phyloP scores from a whole-genome alignment of 2,797 vertebrate genomes.

The Eupleurogrammus muticus region DNA sequence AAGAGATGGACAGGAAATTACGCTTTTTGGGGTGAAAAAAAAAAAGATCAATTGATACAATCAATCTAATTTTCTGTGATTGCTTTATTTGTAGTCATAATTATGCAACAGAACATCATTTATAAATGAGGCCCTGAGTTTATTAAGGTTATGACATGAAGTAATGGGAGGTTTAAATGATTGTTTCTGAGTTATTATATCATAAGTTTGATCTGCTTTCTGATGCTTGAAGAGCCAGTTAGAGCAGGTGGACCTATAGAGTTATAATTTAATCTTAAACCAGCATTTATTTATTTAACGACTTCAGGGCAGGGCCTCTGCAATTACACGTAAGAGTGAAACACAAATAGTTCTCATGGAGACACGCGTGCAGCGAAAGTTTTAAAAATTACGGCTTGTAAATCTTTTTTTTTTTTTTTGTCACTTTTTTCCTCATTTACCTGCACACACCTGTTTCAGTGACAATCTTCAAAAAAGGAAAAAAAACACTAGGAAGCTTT shows the following conservation, averaged over 20 bases:
- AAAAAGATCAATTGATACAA: not conserved
- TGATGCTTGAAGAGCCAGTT: not conserved
- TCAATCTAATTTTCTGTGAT: not conserved
- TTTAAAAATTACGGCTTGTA: conserved; percentile 2
- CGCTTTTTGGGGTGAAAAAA: not conserved
- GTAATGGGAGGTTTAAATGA: not conserved
- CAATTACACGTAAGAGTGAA: not conserved
- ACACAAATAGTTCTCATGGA: conserved; percentile 3
- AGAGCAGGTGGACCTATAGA: not conserved
- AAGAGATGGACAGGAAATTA: conserved; percentile 1
- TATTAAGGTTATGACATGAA: too few relatives aligned
- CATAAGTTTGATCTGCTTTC: not conserved
- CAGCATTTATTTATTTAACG: conserved; percentile 19
- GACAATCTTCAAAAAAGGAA: conserved; percentile 26
- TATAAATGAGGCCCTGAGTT: conserved; percentile 38
- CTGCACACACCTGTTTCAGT: not conserved
- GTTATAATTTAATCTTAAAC: conserved; percentile 20
- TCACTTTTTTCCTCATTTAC: not conserved
- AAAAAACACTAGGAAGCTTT: not conserved
- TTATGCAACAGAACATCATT: conserved; percentile 16
- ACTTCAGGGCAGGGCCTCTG: not conserved
- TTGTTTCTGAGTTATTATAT: not conserved
- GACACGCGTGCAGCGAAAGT: not conserved
- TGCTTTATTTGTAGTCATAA: conserved; percentile 12
- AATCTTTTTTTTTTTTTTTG: not conserved